phyloP scores from a whole-genome alignment of 2,888 invertebrate species.

The Stramonita haemastoma region DNA sequence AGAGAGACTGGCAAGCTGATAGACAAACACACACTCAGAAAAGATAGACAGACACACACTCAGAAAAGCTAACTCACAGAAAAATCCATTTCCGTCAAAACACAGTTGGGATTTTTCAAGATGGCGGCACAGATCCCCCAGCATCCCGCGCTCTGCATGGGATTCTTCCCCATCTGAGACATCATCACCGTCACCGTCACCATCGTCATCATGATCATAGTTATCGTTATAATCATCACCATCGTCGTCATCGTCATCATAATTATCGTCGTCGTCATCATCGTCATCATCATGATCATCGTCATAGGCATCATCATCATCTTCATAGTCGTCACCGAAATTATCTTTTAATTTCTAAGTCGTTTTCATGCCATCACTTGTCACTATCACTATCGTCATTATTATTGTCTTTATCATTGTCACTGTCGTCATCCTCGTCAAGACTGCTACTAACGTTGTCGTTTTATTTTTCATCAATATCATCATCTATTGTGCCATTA shows the following conservation, averaged over 20 bases:
- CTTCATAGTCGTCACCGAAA: background rate
- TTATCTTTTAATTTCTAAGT: too few species aligned
- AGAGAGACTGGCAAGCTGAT: background rate
- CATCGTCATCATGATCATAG: background rate
- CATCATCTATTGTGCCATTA: too few species aligned
- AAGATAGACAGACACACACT: background rate
- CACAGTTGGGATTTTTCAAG: slow-evolving; percentile 72
- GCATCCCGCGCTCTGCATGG: slow-evolving; percentile 77
- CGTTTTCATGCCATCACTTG: background rate
- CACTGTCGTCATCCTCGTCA: background rate
- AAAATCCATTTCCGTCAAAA: slow-evolving; percentile 73
- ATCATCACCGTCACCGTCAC: slow-evolving; percentile 1
- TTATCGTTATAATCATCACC: background rate
- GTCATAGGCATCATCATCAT: background rate
- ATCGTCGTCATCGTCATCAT: background rate
- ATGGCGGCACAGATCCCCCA: slow-evolving; percentile 76
- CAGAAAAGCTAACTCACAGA: slow-evolving; percentile 61
- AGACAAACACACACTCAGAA: background rate
- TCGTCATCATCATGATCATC: background rate
- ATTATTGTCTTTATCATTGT: background rate
- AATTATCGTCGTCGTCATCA: background rate
- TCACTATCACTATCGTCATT: background rate
- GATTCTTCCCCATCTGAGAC: slow-evolving; percentile 75
- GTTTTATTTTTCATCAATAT: too few species aligned
- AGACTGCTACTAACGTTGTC: background rate